Conservation (phyloP, 2,797 vertebrate genomes). For the Masticophis lateralis region DNA sequence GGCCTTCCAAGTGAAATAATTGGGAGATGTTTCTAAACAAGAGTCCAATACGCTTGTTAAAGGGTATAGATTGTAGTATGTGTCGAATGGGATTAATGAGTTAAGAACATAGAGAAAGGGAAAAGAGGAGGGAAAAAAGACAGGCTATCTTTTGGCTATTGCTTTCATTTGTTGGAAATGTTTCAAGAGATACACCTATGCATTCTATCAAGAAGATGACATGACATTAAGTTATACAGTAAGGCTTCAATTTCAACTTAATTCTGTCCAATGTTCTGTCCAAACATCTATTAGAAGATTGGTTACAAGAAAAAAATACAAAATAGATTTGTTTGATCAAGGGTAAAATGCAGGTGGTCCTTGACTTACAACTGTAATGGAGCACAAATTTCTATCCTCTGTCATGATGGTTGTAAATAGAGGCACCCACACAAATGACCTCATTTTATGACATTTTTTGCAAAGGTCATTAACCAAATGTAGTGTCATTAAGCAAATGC, state of each 20-base stretch:
- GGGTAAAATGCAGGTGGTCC: background rate
- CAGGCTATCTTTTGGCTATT: background rate
- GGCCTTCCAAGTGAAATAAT: background rate
- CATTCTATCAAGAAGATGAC: background rate
- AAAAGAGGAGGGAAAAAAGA: background rate
- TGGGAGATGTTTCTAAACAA: background rate
- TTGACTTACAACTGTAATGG: background rate
- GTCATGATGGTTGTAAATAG: background rate
- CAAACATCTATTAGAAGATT: background rate
- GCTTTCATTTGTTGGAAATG: background rate
- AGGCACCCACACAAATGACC: background rate
- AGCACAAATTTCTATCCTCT: background rate
- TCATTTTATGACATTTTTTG: background rate
- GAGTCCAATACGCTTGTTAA: background rate
- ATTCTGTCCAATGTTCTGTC: background rate
- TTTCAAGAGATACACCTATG: background rate
- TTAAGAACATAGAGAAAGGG: background rate
- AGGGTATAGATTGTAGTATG: background rate
- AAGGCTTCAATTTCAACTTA: background rate
- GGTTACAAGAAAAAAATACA: background rate
- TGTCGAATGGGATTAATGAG: background rate
- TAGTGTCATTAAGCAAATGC: no score
- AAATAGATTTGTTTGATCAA: background rate
- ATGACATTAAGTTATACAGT: background rate
- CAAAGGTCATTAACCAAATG: no score